A percentile compares a stretch with the other conserved stretches of the same genome.
These are phyloP conservation scores for Leptodactylus fallax DNA, from an alignment of 2,797 vertebrate genomes.

Conservation along the genomic window DNA sequence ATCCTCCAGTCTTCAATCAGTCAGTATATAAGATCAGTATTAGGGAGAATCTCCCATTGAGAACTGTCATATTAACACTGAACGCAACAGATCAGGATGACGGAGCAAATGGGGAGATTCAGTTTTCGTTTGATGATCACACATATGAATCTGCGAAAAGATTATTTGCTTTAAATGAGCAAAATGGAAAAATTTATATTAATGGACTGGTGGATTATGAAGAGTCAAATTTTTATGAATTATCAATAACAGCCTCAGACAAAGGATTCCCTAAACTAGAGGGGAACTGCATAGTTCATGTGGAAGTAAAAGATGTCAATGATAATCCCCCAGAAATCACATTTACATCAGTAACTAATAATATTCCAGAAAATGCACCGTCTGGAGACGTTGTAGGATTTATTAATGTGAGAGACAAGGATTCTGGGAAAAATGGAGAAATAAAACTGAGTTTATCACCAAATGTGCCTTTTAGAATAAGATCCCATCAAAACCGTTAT, in stretches of 20 bases:
- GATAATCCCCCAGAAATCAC: constrained; percentile 91
- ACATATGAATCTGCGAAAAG: constrained; percentile 24
- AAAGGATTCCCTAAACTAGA: constrained; percentile 78
- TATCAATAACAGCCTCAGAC: constrained; percentile 15
- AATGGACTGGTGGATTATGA: constrained; percentile 32
- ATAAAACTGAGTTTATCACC: constrained; percentile 70
- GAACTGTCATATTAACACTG: constrained; percentile 11
- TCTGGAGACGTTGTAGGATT: constrained; percentile 87
- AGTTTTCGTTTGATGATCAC: constrained; percentile 42
- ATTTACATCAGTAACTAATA: constrained; percentile 83
- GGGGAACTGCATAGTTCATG: constrained; percentile 89
- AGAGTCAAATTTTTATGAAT: constrained; percentile 25
- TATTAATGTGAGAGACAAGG: constrained; percentile 86
- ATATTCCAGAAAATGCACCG: constrained; percentile 85
- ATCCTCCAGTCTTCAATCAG: constrained; percentile 81
- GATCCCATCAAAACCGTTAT: constrained; percentile 71
- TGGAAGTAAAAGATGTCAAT: constrained; percentile 88
- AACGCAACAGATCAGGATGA: constrained; percentile 47
- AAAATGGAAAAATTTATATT: constrained; percentile 28
- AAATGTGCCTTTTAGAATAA: constrained; percentile 62
- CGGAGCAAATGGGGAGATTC: constrained; percentile 32
- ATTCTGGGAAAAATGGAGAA: constrained; percentile 87
- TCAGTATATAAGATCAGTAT: constrained; percentile 75
- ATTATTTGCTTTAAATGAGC: constrained; percentile 20
- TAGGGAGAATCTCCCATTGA: constrained; percentile 39